phyloP scores from a whole-genome alignment of 2,113 vertebrate genomes.

The Sebastes fasciatus region DNA sequence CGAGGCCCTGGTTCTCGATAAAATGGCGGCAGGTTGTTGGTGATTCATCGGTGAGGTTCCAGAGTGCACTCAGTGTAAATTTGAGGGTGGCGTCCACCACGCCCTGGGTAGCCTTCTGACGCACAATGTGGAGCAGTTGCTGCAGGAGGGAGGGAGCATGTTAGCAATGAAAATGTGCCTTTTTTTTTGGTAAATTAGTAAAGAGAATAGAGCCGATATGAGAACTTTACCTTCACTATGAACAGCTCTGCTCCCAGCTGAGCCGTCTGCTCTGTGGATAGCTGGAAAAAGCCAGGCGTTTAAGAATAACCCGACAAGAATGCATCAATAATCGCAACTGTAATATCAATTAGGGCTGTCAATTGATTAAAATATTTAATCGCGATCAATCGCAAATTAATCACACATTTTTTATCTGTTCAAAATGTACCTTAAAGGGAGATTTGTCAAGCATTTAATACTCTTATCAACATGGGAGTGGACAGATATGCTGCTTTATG shows the following conservation, averaged over 20 bases:
- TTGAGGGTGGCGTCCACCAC: slow-evolving; percentile 97
- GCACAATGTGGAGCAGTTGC: slow-evolving; percentile 99
- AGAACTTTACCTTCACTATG: slow-evolving; percentile 92
- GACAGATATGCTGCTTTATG: too few relatives aligned
- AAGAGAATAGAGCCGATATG: background rate
- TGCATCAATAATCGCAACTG: background rate
- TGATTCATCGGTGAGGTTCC: slow-evolving; percentile 99
- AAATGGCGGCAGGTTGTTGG: slow-evolving; percentile 99
- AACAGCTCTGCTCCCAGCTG: slow-evolving; percentile 96
- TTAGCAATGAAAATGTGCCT: background rate
- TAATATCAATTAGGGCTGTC: too few relatives aligned
- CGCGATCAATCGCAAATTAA: too few relatives aligned
- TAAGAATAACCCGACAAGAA: background rate
- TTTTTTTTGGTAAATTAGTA: background rate
- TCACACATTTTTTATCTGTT: too few relatives aligned
- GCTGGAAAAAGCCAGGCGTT: slow-evolving; percentile 75
- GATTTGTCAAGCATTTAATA: too few relatives aligned
- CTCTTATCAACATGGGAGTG: too few relatives aligned
- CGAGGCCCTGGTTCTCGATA: slow-evolving; percentile 98
- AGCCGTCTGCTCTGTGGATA: slow-evolving; percentile 98
- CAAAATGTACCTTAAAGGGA: too few relatives aligned
- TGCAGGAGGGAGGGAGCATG: slow-evolving; percentile 54
- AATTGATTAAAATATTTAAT: too few relatives aligned
- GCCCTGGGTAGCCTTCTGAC: slow-evolving; percentile 95
- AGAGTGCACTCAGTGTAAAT: slow-evolving; percentile 97